phyloP scores from a whole-genome alignment of 2,888 invertebrate species.

The Amphipyra tragopoginis region DNA sequence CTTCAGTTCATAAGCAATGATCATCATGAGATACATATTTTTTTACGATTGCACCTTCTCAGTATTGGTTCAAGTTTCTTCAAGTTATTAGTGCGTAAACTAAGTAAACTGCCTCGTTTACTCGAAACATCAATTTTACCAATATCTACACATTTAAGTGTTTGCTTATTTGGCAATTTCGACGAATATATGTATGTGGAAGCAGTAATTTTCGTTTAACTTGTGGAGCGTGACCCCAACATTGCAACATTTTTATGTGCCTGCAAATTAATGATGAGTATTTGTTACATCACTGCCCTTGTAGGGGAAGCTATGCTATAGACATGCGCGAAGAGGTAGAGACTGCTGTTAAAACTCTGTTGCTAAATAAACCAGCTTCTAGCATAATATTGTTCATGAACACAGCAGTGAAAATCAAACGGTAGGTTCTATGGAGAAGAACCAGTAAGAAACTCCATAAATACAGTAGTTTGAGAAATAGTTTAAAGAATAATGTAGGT shows the following conservation, averaged over 20 bases:
- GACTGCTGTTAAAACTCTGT: neutral
- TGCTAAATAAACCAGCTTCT: neutral
- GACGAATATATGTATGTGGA: slow-evolving; percentile 12
- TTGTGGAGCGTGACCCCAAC: slow-evolving; percentile 49
- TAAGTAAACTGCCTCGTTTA: slow-evolving; percentile 21
- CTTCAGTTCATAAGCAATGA: too few species aligned
- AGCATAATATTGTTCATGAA: too few species aligned
- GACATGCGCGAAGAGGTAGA: neutral
- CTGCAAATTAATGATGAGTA: slow-evolving; percentile 21
- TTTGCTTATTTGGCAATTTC: slow-evolving; percentile 41
- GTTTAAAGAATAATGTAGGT: too few species aligned
- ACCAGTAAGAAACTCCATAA: too few species aligned
- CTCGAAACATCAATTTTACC: slow-evolving; percentile 27
- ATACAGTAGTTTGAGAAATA: too few species aligned
- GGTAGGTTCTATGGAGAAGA: too few species aligned
- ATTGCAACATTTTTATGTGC: slow-evolving; percentile 32
- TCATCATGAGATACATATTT: too few species aligned
- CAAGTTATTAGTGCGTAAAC: slow-evolving; percentile 39
- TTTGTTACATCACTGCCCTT: slow-evolving; percentile 7
- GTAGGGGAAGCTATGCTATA: slow-evolving; percentile 5
- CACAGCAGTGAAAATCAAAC: too few species aligned
- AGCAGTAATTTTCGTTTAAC: slow-evolving; percentile 28
- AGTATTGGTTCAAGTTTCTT: neutral
- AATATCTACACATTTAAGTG: slow-evolving; percentile 22
- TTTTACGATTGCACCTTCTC: too few species aligned